Percentiles rank a stretch among this genome's conserved stretches.
Evolutionary conservation across 2,113 vertebrate genomes (phyloP).

Genomic region (Mobula hypostoma): DNA sequence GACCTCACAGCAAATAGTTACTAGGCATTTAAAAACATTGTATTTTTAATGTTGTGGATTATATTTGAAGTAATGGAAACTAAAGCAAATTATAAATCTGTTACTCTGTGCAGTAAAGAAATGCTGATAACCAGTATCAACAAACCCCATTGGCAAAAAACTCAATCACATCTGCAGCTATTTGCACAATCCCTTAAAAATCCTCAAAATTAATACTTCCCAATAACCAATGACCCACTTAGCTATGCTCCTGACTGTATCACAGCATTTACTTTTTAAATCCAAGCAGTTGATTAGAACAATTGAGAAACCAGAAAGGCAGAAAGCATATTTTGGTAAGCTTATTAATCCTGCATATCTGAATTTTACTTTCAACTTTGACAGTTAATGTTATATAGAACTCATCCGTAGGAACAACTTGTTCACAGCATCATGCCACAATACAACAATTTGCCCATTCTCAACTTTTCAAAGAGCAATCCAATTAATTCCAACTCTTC

Average conservation of each 20-base stretch:
- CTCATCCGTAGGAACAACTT: not conserved
- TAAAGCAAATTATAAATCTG: not conserved
- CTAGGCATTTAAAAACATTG: not conserved
- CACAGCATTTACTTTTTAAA: not conserved
- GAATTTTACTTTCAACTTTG: not conserved
- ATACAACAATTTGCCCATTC: not conserved
- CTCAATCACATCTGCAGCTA: not conserved
- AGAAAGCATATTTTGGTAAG: not conserved
- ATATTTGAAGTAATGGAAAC: not conserved
- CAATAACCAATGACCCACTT: not conserved
- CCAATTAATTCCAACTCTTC: no score
- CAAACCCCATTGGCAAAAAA: not conserved
- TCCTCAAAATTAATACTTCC: not conserved
- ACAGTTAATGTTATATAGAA: not conserved
- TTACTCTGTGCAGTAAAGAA: no score
- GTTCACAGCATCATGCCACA: not conserved
- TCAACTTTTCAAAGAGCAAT: no score
- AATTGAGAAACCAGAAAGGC: not conserved
- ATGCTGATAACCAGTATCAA: not conserved
- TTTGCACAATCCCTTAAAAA: not conserved
- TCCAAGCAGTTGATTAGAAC: not conserved
- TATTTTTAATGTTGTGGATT: no score
- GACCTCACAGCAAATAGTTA: not conserved
- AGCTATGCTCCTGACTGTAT: not conserved
- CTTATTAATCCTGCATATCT: not conserved